phyloP scores from a whole-genome alignment of 2,113 vertebrate genomes.

The Saccopteryx leptura region DNA sequence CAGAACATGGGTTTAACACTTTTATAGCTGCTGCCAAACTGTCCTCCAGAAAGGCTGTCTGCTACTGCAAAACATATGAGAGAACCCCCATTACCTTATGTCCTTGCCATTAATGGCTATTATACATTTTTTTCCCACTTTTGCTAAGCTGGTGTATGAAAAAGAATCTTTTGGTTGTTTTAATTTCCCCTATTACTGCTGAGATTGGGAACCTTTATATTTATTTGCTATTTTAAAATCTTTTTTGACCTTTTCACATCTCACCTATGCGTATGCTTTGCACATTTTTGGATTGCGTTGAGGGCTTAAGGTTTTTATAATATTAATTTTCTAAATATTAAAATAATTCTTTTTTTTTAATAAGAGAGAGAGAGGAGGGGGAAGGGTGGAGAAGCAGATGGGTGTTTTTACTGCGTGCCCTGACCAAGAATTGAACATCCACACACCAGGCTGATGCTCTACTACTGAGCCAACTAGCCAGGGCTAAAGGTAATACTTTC shows the following conservation, averaged over 20 bases:
- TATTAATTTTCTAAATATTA: slow-evolving; percentile 64
- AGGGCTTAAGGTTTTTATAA: slow-evolving; percentile 54
- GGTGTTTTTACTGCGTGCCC: too few species aligned
- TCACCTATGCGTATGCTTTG: slow-evolving; percentile 6
- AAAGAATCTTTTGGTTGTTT: slow-evolving; percentile 46
- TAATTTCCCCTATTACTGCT: slow-evolving; percentile 35
- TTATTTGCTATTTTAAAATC: slow-evolving; percentile 12
- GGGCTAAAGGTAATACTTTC: slow-evolving; percentile 34
- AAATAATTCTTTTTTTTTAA: neutral
- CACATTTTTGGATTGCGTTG: slow-evolving; percentile 26
- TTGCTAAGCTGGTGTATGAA: neutral
- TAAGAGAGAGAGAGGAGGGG: too few species aligned
- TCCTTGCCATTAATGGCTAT: neutral
- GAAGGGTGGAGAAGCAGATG: too few species aligned
- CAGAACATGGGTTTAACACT: neutral
- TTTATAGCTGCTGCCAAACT: slow-evolving; percentile 31
- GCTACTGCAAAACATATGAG: neutral
- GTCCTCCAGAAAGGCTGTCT: neutral
- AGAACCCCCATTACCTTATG: neutral
- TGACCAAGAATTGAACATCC: too few species aligned
- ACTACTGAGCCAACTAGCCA: too few species aligned
- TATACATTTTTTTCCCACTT: neutral
- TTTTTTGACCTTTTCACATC: slow-evolving; percentile 47
- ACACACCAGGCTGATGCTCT: too few species aligned
- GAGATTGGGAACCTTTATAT: slow-evolving; percentile 36